These are phyloP conservation scores for Lasioglossum pauxillum DNA, from an alignment of 2,888 invertebrate genomes.

Conservation along the genomic window DNA sequence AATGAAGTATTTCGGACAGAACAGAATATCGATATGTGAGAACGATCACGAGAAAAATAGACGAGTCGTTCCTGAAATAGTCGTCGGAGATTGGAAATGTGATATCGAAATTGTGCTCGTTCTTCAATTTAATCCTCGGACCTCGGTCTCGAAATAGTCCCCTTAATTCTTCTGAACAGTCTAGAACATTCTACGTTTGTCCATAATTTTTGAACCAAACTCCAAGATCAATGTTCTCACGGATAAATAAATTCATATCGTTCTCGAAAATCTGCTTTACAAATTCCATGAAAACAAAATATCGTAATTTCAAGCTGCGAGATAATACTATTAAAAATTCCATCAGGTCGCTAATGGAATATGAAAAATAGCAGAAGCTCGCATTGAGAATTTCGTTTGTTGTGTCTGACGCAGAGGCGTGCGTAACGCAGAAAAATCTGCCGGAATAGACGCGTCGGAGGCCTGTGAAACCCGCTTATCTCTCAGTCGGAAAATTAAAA, in stretches of 20 bases:
- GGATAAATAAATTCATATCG: background rate
- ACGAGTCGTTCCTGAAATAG: background rate
- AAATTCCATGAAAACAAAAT: background rate
- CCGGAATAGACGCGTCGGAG: background rate
- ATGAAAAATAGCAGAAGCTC: background rate
- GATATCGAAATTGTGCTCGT: background rate
- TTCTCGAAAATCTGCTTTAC: background rate
- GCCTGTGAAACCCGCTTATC: conserved; percentile 4
- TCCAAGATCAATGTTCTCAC: background rate
- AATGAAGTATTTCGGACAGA: background rate
- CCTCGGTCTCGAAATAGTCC: background rate
- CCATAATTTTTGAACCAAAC: background rate
- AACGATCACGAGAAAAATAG: background rate
- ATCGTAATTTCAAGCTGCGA: background rate
- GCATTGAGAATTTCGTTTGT: background rate
- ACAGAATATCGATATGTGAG: background rate
- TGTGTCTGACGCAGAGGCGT: background rate
- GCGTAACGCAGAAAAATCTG: background rate
- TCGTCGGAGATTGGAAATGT: background rate
- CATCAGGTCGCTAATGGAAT: background rate
- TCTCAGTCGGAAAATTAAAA: conserved; percentile 42
- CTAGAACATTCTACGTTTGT: background rate
- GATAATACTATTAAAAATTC: background rate
- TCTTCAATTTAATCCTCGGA: background rate
- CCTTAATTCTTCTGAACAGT: background rate